Evolutionary conservation across 2,797 vertebrate genomes (phyloP).

Genomic region (Rhynchotus rufescens): DNA sequence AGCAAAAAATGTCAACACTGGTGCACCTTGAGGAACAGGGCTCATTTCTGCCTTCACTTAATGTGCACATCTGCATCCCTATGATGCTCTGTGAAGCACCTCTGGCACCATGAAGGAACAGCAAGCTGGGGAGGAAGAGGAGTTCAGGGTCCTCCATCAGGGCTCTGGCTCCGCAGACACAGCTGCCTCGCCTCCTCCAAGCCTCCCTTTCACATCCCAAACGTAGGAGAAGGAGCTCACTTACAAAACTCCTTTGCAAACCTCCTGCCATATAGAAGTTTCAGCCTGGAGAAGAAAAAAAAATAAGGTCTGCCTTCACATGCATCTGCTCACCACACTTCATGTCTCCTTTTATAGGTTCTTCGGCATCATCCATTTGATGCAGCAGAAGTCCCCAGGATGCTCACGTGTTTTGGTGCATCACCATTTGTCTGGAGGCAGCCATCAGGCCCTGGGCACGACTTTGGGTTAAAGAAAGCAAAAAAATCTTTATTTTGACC

Average conservation of each 20-base stretch:
- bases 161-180: neutral
- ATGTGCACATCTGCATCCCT: fast-evolving
- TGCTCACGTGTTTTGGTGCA: neutral
- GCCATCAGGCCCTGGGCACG: neutral
- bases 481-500: neutral
- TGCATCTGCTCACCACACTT: fast-evolving
- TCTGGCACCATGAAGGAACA: fast-evolving
- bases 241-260: neutral
- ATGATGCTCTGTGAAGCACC: fast-evolving
- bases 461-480: neutral
- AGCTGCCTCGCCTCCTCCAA: neutral
- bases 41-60: fast-evolving
- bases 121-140: neutral
- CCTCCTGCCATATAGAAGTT: neutral
- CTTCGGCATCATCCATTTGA: neutral
- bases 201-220: neutral
- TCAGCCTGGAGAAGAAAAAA: neutral
- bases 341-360: neutral
- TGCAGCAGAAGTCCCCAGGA: neutral
- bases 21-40: neutral
- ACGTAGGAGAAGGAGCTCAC: neutral
- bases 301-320: neutral
- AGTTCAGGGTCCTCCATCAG: neutral
- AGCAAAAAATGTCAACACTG: neutral
- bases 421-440: neutral